Evolutionary conservation across 1,140 invertebrate species (phyloP), one percentile per base, ranked within the genome.

Genomic region (Lepeophtheirus salmonis): DNA sequence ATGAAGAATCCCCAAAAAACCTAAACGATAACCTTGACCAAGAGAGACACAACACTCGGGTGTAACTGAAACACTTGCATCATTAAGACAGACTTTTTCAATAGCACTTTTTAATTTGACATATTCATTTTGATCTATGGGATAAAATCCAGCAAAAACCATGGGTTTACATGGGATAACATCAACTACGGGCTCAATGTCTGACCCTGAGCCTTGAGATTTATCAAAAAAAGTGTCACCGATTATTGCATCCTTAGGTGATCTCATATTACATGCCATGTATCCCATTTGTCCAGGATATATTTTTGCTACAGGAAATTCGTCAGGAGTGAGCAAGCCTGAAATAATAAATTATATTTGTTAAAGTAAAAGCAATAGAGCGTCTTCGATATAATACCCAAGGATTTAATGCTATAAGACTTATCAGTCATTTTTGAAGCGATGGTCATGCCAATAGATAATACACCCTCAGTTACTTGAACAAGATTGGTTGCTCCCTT

Each of bases 1-100:
- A 70, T 97, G 94, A 4, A 98, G 73, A 2, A 97, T 72, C 0
- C 94, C 94, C 3, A 97, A 74, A 71, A 97, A 97, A 3, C 91
- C 92, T 25, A 94, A 70, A 51, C 88, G 77, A 84, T 86, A 97
- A 30, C 92, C 94, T 70, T 88, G 83, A 13, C 95, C 95, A 51
- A 97, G 72, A 2, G 90, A 90, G 61, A 86, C 80, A 77, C 89
- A 91, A 67, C 23, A 63, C 48, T 62, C 61, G 1, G 17, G 55
- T 10, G 16, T 6, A 50, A 92, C 72, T 17, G 77, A 78, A 1
- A 97, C 90, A 67, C 87, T 89, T 53, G 85, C 83, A 75, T 97
- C 95, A 74, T 97, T 97, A n/a, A 97, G 72, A 17, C 80, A 76
- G 51, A 97, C 74, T 72, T 90, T 90, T 57, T 91, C 86, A 50